Conservation (phyloP, 1,140 invertebrate species). For the Sweltsa coloradensis region DNA sequence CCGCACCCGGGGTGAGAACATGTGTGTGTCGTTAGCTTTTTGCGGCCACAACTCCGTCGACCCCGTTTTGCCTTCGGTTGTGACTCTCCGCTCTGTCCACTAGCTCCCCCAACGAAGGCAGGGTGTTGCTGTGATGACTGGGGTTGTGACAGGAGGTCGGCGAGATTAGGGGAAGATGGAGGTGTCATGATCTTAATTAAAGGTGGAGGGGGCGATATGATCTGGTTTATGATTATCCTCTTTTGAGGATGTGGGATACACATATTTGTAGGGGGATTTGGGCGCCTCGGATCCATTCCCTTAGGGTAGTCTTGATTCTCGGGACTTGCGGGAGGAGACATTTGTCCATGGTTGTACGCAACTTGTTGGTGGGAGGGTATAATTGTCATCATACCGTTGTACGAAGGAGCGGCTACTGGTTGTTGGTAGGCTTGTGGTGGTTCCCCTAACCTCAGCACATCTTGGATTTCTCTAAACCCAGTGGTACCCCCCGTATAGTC, state of each 20-base stretch:
- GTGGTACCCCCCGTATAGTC: too few relatives aligned
- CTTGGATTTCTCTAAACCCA: too few relatives aligned
- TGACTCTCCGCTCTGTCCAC: neutral
- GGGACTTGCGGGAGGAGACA: slow-evolving; percentile 39
- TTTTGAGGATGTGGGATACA: neutral
- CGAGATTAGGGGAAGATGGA: slow-evolving; percentile 39
- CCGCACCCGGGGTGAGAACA: slow-evolving; percentile 47
- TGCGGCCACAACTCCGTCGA: slow-evolving; percentile 36
- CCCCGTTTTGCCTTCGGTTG: slow-evolving; percentile 23
- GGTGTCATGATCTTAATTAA: slow-evolving; percentile 30
- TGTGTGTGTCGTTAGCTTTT: slow-evolving; percentile 41
- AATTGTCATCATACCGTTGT: slow-evolving; percentile 15
- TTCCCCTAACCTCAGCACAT: neutral
- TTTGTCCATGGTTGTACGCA: slow-evolving; percentile 29
- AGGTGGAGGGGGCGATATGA: neutral
- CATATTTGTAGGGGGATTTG: neutral
- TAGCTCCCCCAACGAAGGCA: slow-evolving; percentile 14
- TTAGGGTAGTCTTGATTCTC: slow-evolving; percentile 24
- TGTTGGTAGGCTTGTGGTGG: neutral
- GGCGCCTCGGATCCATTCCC: neutral
- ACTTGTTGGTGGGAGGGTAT: slow-evolving; percentile 15
- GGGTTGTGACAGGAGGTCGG: slow-evolving; percentile 25
- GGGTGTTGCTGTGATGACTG: slow-evolving; percentile 19
- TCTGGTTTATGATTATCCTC: neutral
- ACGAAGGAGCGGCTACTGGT: slow-evolving; percentile 6